Evolutionary conservation across 2,113 vertebrate genomes (phyloP), one percentile per base, ranked within the genome.

Genomic region (Erythrolamprus reginae): DNA sequence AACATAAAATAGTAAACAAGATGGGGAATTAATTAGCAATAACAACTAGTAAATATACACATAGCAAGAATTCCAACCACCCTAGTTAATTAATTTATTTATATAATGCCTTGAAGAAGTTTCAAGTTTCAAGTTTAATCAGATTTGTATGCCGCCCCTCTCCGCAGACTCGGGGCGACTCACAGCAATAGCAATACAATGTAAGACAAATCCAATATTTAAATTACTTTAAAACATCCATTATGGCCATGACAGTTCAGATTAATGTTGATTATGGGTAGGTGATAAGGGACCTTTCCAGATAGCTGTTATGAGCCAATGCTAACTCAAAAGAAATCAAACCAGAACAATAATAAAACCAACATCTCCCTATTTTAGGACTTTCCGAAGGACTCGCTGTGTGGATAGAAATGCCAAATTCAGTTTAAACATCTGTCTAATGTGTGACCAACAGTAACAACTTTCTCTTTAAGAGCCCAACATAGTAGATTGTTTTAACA

Each of bases 401-500:
- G n/a, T 77, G 5, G n/a, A 77, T 70, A 19, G n/a, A 70, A 70
- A 70, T 77, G 6, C 15, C 65, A 77, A 77, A 77, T 77, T 19
- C 65, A 77, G n/a, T 77, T 15, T 77, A 77, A 70, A 77, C n/a
- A 19, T 70, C n/a, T 38, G 33, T 38, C 65, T 77, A 33, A 77
- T 3, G 6, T 38, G 15, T 77, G 33, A 38, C 33, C n/a, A 77
- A 33, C 61, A n/a, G n/a, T 47, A 17, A 42, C 1, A 21, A 21
- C 23, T 58, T 89, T 48, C 42, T 47, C 10, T 58, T 84, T 55
- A 19, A 7, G 19, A 48, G 5, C 55, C 47, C 10, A 84, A 10
- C n/a, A 23, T 6, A 58, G 17, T 13, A 3, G 15, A 84, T 53
- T 82, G 93, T 10, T 83, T 89, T 84, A 96, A 51, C 82, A 23